Evolutionary conservation across 2,888 invertebrate genomes (phyloP).

Genomic region (Lathronympha strigana): DNA sequence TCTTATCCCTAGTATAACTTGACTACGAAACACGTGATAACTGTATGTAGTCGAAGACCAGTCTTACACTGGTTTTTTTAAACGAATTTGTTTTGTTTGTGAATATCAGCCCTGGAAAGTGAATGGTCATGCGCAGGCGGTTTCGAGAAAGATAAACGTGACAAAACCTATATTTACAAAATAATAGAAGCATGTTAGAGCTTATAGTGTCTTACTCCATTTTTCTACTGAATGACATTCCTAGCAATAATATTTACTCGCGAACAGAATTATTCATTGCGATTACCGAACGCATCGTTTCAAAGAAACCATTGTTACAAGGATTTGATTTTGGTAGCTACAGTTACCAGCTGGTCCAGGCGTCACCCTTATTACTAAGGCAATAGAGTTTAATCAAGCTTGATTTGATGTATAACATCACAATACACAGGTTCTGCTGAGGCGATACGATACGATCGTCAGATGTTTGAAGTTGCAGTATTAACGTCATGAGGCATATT

Average conservation of each 20-base stretch:
- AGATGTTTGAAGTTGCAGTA: not conserved
- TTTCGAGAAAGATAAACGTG: conserved; percentile 26
- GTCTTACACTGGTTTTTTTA: not conserved
- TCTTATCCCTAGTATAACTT: not conserved
- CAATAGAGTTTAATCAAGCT: too few species aligned
- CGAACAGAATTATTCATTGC: not conserved
- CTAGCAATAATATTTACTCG: conserved; percentile 13
- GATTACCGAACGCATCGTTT: not conserved
- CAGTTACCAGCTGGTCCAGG: too few species aligned
- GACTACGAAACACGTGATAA: not conserved
- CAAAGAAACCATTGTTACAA: not conserved
- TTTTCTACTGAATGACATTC: not conserved
- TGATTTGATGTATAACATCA: too few species aligned
- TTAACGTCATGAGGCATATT: conserved; percentile 15
- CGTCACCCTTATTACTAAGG: too few species aligned
- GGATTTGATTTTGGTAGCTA: not conserved
- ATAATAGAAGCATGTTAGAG: not conserved
- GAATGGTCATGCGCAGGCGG: conserved; percentile 7
- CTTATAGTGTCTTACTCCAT: not conserved
- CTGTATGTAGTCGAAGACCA: not conserved
- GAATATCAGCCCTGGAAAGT: conserved; percentile 1
- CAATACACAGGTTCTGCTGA: not conserved
- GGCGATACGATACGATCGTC: not conserved
- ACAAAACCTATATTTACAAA: not conserved
- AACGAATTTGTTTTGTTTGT: not conserved